Evolutionary conservation across 2,113 vertebrate genomes (phyloP).

Genomic region (Pluvialis apricaria): DNA sequence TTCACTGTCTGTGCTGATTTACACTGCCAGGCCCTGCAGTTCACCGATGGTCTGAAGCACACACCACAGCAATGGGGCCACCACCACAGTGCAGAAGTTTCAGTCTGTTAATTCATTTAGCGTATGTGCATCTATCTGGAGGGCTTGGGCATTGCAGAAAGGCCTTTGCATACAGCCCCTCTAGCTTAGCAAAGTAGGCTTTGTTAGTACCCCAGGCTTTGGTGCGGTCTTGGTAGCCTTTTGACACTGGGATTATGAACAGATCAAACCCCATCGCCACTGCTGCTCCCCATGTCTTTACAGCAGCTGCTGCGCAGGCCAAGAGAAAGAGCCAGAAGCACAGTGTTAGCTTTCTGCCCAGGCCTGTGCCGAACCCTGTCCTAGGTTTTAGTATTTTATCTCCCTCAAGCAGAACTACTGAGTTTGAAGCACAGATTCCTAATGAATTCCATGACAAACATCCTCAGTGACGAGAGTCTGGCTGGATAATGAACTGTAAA

Average conservation of each 20-base stretch:
- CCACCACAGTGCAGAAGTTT: accelerated
- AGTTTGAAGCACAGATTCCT: neutral
- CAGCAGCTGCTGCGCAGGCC: neutral
- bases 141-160: neutral
- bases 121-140: neutral
- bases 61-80: neutral
- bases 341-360: neutral
- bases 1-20: neutral
- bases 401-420: neutral
- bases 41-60: neutral
- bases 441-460: conserved; percentile 25
- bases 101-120: neutral
- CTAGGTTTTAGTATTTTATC: neutral
- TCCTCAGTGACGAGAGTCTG: neutral
- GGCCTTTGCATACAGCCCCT: neutral
- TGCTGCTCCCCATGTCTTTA: neutral
- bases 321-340: neutral
- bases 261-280: neutral
- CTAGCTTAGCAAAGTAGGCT: neutral
- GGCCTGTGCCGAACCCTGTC: neutral
- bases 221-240: neutral
- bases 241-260: neutral
- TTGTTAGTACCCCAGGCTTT: neutral
- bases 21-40: neutral
- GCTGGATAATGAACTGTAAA: conserved; percentile 50